Base-by-base conservation (phyloP, 2,888 invertebrate species). In the Hylaea fasciaria region DNA sequence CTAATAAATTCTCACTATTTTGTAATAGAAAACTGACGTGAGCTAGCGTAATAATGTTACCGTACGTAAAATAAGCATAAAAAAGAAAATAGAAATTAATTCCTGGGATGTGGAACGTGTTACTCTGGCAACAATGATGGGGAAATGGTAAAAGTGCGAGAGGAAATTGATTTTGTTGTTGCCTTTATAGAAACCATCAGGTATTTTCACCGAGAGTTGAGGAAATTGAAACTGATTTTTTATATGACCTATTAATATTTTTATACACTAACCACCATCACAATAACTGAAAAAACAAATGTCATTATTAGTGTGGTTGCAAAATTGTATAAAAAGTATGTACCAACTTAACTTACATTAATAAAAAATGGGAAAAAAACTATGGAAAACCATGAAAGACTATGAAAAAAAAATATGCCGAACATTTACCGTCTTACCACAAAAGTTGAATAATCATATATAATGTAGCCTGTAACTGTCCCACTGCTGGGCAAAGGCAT, bases 21-120 rank as follows among this genome's bases (percentile, higher is more conserved):
- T 66, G 62, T 73, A 69, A 74, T 70, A 57, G 71, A 68, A 74
- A 72, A 58, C 62, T 70, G 41, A 59, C 64, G 54, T 59, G 61
- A 45, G 10, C 41, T 17, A 14, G 40, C 64, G 60, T 65, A 68
- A 67, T 53, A 56, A 28, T 43, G 41, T 46, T 35, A 10, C 11
- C 14, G 22, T 14, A 17, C 7, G 29, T 32, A 32, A 32, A 32
- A 8, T 22, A 22, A 22, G 3, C 17, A 11, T 2, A 37, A n/a
- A n/a, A 44, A 22, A 51, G 41, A 66, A 55, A 61, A 54, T 60
- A 64, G 60, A 67, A 66, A 69, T 55, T 49, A 50, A 54, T 37
- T 52, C 49, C 41, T 43, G 28, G 58, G 67, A 70, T 63, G 54
- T 67, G 32, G 68, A 62, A 48, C 65, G 62, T 64, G 64, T 37